Evolutionary conservation across 2,113 vertebrate species (phyloP).

Genomic region (Scortum barcoo): DNA sequence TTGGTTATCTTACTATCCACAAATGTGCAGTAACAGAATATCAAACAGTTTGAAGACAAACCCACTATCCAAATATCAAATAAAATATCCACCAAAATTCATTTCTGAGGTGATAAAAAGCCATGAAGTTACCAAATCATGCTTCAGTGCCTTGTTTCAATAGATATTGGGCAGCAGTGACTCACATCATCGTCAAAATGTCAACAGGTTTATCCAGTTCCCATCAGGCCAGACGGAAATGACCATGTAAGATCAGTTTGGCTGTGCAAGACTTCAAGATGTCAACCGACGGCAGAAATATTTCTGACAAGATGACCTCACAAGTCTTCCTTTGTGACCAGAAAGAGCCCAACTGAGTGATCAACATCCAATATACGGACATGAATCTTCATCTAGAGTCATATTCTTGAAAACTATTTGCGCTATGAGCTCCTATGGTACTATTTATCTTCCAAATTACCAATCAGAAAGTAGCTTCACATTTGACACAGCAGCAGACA

Average conservation of each 20-base stretch:
- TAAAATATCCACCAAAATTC: neutral
- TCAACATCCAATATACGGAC: neutral
- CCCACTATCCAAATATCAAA: too few species aligned
- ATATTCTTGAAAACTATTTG: neutral
- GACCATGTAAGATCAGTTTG: neutral
- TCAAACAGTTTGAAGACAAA: too few species aligned
- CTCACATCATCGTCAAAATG: neutral
- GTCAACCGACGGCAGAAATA: neutral
- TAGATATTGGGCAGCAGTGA: neutral
- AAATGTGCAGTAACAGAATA: too few species aligned
- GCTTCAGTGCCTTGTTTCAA: neutral
- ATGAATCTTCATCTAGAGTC: neutral
- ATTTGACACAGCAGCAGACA: neutral
- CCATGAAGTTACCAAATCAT: neutral
- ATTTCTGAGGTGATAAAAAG: neutral
- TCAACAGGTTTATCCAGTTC: constrained; percentile 5
- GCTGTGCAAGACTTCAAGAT: neutral
- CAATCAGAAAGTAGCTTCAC: neutral
- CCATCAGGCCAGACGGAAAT: neutral
- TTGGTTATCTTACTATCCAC: neutral
- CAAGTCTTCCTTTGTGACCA: neutral
- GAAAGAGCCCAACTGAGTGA: neutral
- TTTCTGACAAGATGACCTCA: neutral
- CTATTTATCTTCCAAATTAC: too few species aligned
- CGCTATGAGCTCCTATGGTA: too few species aligned